Evolutionary conservation across 2,113 vertebrate genomes (phyloP).

Genomic region (Alligator mississippiensis): DNA sequence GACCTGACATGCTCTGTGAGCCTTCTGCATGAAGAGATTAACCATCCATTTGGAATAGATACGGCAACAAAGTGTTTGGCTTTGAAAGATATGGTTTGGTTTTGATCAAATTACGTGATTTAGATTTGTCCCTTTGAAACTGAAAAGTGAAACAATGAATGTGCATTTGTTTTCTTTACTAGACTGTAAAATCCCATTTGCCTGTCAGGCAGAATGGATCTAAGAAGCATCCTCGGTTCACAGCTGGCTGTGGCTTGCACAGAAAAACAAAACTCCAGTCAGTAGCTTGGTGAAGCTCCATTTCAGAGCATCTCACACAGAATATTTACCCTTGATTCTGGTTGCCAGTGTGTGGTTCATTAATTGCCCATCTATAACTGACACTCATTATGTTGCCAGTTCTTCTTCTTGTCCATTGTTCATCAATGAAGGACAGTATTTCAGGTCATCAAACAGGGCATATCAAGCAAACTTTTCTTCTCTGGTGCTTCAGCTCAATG

Average conservation of each 20-base stretch:
- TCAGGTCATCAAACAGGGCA: neutral
- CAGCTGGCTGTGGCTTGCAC: constrained; percentile 60
- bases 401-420: neutral
- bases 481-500: neutral
- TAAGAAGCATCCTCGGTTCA: constrained; percentile 39
- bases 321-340: constrained; percentile 39
- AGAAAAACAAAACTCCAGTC: neutral
- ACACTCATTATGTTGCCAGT: constrained; percentile 28
- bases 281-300: neutral
- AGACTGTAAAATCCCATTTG: neutral
- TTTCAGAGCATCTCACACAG: constrained; percentile 57
- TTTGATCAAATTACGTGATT: neutral
- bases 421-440: neutral
- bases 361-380: constrained; percentile 34
- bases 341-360: constrained; percentile 37
- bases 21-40: neutral
- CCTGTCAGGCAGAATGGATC: constrained; percentile 10
- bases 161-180: constrained; percentile 33
- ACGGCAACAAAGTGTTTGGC: neutral
- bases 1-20: neutral
- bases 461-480: neutral
- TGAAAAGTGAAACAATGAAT: constrained; percentile 8
- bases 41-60: neutral
- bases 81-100: neutral
- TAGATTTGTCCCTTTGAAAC: constrained; percentile 12